phyloP scores from a whole-genome alignment of 2,888 invertebrate genomes.

The Bellardia pandia region DNA sequence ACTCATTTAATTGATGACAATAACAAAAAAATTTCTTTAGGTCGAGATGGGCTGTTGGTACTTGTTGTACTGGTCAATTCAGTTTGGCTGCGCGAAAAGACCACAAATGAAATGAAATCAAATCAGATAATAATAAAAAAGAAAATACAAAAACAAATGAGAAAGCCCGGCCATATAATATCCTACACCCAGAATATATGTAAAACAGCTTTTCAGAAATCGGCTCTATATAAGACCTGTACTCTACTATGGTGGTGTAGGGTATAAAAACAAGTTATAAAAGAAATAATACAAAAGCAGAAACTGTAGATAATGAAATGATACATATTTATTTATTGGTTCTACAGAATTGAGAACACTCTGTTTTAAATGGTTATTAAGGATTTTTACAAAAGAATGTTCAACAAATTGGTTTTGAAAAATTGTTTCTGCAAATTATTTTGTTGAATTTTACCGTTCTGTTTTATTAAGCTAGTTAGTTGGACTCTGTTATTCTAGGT shows the following conservation, averaged over 20 bases:
- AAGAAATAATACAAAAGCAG: constrained; percentile 15
- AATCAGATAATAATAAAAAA: constrained; percentile 14
- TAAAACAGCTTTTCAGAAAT: too few relatives aligned
- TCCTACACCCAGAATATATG: too few relatives aligned
- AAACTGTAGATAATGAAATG: constrained; percentile 3
- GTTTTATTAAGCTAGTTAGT: too few relatives aligned
- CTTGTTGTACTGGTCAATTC: constrained; percentile 6
- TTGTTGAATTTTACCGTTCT: too few relatives aligned
- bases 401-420: too few relatives aligned
- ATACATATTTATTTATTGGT: background rate
- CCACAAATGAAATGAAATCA: background rate
- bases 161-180: too few relatives aligned
- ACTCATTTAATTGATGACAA: constrained; percentile 35
- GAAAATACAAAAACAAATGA: background rate
- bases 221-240: too few relatives aligned
- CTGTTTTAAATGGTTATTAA: background rate
- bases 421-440: too few relatives aligned
- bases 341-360: background rate
- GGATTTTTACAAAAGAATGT: background rate
- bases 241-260: too few relatives aligned
- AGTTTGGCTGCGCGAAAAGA: constrained; percentile 6
- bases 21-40: background rate
- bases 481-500: too few relatives aligned
- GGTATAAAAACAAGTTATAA: constrained; percentile 29
- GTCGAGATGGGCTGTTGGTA: background rate